Conservation (phyloP, 2,888 invertebrate genomes). For the Zele albiditarsus region DNA sequence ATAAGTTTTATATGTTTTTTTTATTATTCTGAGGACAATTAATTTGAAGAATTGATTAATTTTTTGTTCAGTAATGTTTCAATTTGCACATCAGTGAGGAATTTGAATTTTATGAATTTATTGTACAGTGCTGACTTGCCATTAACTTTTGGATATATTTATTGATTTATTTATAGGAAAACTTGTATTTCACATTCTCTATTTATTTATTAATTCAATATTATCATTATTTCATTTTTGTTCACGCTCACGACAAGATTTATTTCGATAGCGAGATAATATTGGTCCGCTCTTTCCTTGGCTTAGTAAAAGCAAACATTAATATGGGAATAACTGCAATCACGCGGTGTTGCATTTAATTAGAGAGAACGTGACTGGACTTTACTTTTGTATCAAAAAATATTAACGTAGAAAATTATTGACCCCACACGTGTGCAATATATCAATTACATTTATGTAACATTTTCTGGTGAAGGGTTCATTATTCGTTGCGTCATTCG, state of each 20-base stretch:
- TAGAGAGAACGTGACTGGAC: constrained; percentile 5
- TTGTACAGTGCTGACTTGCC: not conserved
- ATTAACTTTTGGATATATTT: not conserved
- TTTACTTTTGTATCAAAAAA: not conserved
- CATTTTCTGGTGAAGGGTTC: not conserved
- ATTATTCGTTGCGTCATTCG: not conserved
- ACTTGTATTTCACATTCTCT: not conserved
- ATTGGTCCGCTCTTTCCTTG: constrained; percentile 9
- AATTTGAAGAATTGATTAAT: not conserved
- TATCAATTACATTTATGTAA: not conserved
- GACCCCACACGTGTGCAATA: not conserved
- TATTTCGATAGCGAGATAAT: not conserved
- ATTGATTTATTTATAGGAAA: not conserved
- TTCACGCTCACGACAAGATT: not conserved
- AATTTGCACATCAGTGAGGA: not conserved
- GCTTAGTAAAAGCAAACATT: not conserved
- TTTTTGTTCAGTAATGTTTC: not conserved
- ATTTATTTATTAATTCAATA: too few species aligned
- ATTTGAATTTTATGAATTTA: not conserved
- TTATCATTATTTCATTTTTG: constrained; percentile 2
- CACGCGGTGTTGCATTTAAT: constrained; percentile 18
- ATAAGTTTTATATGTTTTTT: not conserved
- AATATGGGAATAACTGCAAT: constrained; percentile 21
- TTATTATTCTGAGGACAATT: not conserved
- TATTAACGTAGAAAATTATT: not conserved